Percentiles rank a stretch among this genome's conserved stretches.
These are phyloP conservation scores for Anagyrus pseudococci DNA, from an alignment of 2,888 invertebrate genomes.

Conservation along the genomic window DNA sequence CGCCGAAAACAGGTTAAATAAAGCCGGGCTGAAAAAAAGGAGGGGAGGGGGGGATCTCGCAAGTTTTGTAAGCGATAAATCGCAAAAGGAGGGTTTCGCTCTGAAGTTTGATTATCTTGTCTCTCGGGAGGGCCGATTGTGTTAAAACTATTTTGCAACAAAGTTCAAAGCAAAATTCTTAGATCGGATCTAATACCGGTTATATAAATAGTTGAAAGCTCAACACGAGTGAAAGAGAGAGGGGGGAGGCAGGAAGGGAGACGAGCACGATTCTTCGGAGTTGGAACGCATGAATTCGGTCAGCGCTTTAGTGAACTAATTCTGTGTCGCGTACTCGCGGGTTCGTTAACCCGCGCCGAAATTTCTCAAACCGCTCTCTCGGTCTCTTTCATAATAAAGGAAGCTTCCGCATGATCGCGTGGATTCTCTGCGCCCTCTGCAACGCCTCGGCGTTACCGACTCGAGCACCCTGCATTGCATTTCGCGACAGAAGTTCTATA, in stretches of 20 bases:
- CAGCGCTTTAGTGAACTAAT: constrained; percentile 55
- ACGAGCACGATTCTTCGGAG: constrained; percentile 46
- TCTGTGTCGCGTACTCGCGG: constrained; percentile 51
- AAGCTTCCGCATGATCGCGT: neutral
- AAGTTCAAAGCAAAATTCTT: constrained; percentile 26
- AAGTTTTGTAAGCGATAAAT: no score
- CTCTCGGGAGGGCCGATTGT: neutral
- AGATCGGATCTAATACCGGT: constrained; percentile 44
- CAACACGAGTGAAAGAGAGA: constrained; percentile 24
- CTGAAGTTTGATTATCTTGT: neutral
- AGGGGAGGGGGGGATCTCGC: no score
- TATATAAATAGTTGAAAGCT: constrained; percentile 54
- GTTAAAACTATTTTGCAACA: constrained; percentile 3
- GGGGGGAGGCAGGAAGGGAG: no score
- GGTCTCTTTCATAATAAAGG: neutral
- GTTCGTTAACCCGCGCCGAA: constrained; percentile 53
- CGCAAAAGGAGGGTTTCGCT: no score
- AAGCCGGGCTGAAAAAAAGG: no score
- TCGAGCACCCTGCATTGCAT: no score
- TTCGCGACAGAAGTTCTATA: no score
- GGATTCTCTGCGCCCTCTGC: no score
- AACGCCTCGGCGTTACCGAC: no score
- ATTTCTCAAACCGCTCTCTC: constrained; percentile 21
- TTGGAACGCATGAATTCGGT: constrained; percentile 50
- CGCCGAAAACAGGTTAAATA: no score